phyloP scores from a whole-genome alignment of 2,888 invertebrate species.

The Drosophila ustulata region DNA sequence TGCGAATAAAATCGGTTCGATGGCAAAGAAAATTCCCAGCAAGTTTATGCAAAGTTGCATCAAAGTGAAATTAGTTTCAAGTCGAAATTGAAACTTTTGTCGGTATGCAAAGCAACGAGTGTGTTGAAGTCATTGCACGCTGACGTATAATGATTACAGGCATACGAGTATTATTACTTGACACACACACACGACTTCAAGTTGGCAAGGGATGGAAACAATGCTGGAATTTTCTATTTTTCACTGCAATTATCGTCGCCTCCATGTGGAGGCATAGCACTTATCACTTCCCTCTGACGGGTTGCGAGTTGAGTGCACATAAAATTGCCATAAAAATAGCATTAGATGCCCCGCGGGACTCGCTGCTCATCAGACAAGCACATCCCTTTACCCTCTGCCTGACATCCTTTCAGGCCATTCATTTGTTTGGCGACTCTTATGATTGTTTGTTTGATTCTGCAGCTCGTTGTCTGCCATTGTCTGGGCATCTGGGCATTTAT shows the following conservation, averaged over 20 bases:
- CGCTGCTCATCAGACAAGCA: conserved; percentile 60
- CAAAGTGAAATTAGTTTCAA: not conserved
- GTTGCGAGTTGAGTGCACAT: conserved; percentile 31
- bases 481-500: conserved; percentile 44
- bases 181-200: conserved; percentile 42
- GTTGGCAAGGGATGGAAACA: conserved; percentile 28
- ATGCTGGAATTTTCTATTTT: conserved; percentile 64
- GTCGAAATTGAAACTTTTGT: conserved; percentile 27
- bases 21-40: not conserved
- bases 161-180: conserved; percentile 69
- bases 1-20: not conserved
- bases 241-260: conserved; percentile 63
- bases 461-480: conserved; percentile 27
- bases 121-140: conserved; percentile 65
- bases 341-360: conserved; percentile 60
- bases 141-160: conserved; percentile 65
- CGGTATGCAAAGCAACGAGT: not conserved
- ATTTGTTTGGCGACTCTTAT: conserved; percentile 46
- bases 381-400: not conserved
- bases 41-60: not conserved
- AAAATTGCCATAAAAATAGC: conserved; percentile 67
- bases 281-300: conserved; percentile 33
- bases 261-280: conserved; percentile 46
- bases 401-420: conserved; percentile 4
- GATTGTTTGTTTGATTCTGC: conserved; percentile 50